Percentiles rank a stretch among this genome's conserved stretches.
Conservation (phyloP, 2,888 invertebrate genomes). For the Rotaria sp. region DNA sequence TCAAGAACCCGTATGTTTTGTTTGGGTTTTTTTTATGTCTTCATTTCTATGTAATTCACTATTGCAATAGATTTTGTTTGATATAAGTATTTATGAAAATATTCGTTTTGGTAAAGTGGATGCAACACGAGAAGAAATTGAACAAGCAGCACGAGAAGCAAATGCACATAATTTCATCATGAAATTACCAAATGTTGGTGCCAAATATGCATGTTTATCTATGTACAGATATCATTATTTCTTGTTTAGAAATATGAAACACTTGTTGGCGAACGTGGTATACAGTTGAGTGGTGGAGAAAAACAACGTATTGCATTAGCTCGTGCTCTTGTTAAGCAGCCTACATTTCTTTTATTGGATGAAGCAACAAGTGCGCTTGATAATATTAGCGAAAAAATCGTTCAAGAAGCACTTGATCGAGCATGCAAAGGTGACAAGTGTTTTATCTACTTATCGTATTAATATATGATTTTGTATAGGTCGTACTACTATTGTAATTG, state of each 20-base stretch:
- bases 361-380: constrained; percentile 93
- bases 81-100: too few relatives aligned
- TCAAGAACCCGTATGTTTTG: constrained; percentile 93
- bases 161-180: constrained; percentile 80
- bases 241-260: constrained; percentile 50
- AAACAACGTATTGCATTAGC: too few relatives aligned
- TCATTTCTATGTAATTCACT: constrained; percentile 55
- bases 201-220: neutral
- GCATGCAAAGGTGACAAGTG: neutral
- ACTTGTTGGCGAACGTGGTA: too few relatives aligned
- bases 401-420: constrained; percentile 24
- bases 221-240: neutral
- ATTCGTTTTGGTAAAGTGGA: too few relatives aligned
- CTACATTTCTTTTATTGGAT: too few relatives aligned
- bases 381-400: constrained; percentile 78
- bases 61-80: constrained; percentile 78
- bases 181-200: constrained; percentile 60
- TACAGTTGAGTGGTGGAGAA: too few relatives aligned
- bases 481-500: constrained; percentile 35
- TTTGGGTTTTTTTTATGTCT: constrained; percentile 87
- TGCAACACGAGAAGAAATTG: constrained; percentile 68
- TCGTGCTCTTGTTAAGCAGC: too few relatives aligned
- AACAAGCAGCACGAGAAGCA: constrained; percentile 78
- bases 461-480: neutral
- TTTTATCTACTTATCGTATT: too few relatives aligned